phyloP scores from a whole-genome alignment of 2,888 invertebrate genomes.

The Archips xylosteana region DNA sequence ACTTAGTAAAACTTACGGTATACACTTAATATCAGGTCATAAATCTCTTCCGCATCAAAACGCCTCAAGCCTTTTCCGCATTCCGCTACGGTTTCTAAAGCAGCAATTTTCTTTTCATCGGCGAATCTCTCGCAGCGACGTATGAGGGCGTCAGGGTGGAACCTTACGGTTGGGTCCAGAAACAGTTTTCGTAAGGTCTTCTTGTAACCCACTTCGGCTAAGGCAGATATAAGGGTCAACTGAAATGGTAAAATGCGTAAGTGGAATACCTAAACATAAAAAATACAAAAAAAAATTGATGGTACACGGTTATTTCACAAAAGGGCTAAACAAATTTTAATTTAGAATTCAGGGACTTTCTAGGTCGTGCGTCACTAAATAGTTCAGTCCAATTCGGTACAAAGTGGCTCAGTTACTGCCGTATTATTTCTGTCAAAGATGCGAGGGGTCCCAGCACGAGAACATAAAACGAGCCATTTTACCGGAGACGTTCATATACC shows the following conservation, averaged over 20 bases:
- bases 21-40: constrained; percentile 79
- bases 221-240: constrained; percentile 78
- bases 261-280: no score
- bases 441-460: no score
- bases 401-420: no score
- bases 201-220: constrained; percentile 83
- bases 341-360: no score
- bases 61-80: constrained; percentile 65
- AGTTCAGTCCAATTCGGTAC: no score
- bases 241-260: constrained; percentile 47
- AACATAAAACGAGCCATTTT: no score
- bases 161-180: constrained; percentile 80
- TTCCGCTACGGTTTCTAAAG: constrained; percentile 68
- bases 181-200: constrained; percentile 80
- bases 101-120: constrained; percentile 66
- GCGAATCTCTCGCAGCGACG: constrained; percentile 82
- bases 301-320: no score
- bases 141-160: constrained; percentile 81
- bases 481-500: no score
- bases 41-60: constrained; percentile 70
- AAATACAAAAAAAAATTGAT: no score
- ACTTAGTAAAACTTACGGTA: constrained; percentile 71
- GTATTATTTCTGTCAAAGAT: no score
- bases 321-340: no score
- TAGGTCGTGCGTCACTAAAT: no score